Conservation (phyloP, 2,888 invertebrate genomes). For the Caradrina clavipalpis region DNA sequence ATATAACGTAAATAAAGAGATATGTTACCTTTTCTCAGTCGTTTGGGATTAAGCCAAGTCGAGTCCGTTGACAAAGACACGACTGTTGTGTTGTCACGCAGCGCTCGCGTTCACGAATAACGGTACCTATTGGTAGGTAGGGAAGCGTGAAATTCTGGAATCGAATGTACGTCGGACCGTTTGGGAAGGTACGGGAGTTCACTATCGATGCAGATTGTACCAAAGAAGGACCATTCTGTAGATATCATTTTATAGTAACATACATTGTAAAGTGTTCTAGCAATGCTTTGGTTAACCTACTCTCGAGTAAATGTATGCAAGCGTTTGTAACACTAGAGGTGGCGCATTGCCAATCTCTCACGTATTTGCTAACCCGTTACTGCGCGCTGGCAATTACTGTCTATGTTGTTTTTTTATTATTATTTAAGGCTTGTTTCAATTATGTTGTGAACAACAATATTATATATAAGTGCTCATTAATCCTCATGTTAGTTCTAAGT, state of each 20-base stretch:
- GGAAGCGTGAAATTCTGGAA: constrained; percentile 75
- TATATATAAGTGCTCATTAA: not conserved
- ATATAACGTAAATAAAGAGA: constrained; percentile 83
- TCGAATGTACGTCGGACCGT: constrained; percentile 58
- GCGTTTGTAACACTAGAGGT: constrained; percentile 40
- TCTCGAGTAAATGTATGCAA: constrained; percentile 35
- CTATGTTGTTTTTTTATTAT: constrained; percentile 15
- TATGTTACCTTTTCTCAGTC: constrained; percentile 82
- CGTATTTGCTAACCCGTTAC: constrained; percentile 22
- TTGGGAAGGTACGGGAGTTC: constrained; percentile 26
- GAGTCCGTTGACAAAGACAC: constrained; percentile 80
- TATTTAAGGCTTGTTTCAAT: not conserved
- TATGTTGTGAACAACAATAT: not conserved
- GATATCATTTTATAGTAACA: constrained; percentile 10
- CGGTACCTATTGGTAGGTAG: constrained; percentile 70
- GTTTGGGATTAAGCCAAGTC: constrained; percentile 86
- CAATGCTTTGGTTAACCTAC: constrained; percentile 28
- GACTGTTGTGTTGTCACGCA: constrained; percentile 77
- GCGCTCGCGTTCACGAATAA: constrained; percentile 73
- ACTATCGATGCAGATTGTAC: constrained; percentile 39
- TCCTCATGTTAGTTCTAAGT: not conserved
- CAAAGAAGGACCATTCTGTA: constrained; percentile 11
- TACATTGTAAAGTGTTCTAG: not conserved
- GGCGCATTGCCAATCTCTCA: constrained; percentile 47
- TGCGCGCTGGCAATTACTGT: constrained; percentile 34